Percentiles rank a stretch among this genome's conserved stretches.
phyloP scores from a whole-genome alignment of 2,113 vertebrate genomes.

The Xyrauchen texanus region DNA sequence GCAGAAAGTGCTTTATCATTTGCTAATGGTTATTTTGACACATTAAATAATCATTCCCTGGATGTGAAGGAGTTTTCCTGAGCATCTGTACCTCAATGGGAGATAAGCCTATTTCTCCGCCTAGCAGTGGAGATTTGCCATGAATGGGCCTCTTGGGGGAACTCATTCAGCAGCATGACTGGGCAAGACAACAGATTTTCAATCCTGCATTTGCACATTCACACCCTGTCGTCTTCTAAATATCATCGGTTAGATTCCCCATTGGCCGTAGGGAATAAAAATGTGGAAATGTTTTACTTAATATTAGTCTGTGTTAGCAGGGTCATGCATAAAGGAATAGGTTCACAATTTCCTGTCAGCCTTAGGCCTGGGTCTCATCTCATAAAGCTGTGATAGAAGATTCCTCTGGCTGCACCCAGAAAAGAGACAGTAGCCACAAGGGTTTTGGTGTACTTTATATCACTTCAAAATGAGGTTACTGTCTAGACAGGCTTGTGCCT shows the following conservation, averaged over 20 bases:
- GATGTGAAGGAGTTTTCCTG: constrained; percentile 10
- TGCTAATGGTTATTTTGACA: constrained; percentile 30
- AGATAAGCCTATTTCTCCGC: not conserved
- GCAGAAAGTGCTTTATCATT: constrained; percentile 27
- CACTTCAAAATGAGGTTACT: constrained; percentile 36
- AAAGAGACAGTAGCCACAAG: constrained; percentile 52
- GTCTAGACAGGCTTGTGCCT: constrained; percentile 6
- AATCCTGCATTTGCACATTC: constrained; percentile 35
- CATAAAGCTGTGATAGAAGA: constrained; percentile 54
- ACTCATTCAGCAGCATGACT: constrained; percentile 19
- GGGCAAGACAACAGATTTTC: constrained; percentile 13
- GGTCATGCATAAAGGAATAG: constrained; percentile 14
- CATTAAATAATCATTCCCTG: constrained; percentile 27
- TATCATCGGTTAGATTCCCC: constrained; percentile 2
- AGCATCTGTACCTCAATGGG: not conserved
- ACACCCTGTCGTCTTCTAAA: not conserved
- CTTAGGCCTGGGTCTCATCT: constrained; percentile 51
- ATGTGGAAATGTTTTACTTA: not conserved
- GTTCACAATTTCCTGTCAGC: constrained; percentile 35
- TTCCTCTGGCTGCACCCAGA: constrained; percentile 40
- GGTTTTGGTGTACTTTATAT: constrained; percentile 12
- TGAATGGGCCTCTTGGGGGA: constrained; percentile 8
- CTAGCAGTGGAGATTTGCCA: not conserved
- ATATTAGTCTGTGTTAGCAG: not conserved
- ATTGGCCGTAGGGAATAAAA: not conserved